A percentile compares a stretch with the other conserved stretches of the same genome.
Conservation (phyloP, 2,888 invertebrate species). For the Cheilosia vernalis region DNA sequence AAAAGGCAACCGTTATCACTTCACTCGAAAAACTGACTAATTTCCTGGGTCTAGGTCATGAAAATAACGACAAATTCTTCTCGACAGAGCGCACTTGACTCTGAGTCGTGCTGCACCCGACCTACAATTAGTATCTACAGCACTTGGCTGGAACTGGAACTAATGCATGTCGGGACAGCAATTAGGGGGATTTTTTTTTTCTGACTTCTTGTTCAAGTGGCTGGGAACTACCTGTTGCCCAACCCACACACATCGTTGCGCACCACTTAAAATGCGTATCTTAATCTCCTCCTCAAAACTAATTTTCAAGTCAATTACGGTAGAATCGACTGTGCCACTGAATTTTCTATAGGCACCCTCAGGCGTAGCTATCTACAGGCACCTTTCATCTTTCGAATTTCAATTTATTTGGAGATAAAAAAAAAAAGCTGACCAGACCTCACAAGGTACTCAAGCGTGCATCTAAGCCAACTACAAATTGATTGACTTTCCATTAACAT, state of each 20-base stretch:
- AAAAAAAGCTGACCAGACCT: constrained; percentile 31
- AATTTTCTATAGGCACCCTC: constrained; percentile 17
- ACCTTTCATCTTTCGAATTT: neutral
- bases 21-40: constrained; percentile 41
- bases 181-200: constrained; percentile 24
- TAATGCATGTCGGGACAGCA: constrained; percentile 68
- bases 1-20: constrained; percentile 43
- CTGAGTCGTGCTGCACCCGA: constrained; percentile 22
- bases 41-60: constrained; percentile 65
- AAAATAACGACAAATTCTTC: constrained; percentile 16
- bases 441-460: constrained; percentile 1
- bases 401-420: constrained; percentile 29
- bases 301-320: constrained; percentile 38
- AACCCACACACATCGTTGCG: constrained; percentile 60
- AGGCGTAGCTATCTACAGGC: too few relatives aligned
- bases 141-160: constrained; percentile 42
- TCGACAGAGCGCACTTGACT: constrained; percentile 34
- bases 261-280: constrained; percentile 50
- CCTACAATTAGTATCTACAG: constrained; percentile 49
- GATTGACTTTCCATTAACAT: constrained; percentile 55
- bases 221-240: constrained; percentile 59
- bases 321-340: constrained; percentile 44
- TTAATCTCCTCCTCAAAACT: constrained; percentile 12
- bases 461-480: constrained; percentile 7
- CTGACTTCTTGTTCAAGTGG: constrained; percentile 6